Conservation (phyloP, 1,140 invertebrate species). For the Lycorma delicatula region DNA sequence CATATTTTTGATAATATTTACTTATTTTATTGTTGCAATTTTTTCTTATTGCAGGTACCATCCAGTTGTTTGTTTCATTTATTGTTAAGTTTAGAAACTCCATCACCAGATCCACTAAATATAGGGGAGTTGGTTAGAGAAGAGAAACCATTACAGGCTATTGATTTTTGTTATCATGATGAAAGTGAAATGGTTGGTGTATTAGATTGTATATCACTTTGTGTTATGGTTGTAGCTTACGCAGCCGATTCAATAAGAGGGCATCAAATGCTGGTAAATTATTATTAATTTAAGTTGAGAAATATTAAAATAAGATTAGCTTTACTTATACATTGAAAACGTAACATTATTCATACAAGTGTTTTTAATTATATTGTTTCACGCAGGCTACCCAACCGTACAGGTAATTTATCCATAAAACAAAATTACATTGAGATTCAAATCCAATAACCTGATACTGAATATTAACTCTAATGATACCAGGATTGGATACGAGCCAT, state of each 20-base stretch:
- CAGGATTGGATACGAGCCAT: too few relatives aligned
- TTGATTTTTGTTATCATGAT: constrained; percentile 96
- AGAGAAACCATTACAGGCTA: constrained; percentile 90
- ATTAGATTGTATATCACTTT: constrained; percentile 86
- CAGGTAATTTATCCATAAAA: too few relatives aligned
- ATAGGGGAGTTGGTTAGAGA: constrained; percentile 93
- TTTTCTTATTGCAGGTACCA: constrained; percentile 58
- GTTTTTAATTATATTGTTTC: too few relatives aligned
- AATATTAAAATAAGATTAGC: too few relatives aligned
- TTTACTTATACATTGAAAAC: too few relatives aligned
- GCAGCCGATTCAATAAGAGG: constrained; percentile 90
- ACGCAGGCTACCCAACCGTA: too few relatives aligned
- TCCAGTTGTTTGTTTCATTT: constrained; percentile 84
- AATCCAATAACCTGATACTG: too few relatives aligned
- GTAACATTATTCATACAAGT: too few relatives aligned
- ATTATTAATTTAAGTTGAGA: not conserved
- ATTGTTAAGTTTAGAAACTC: constrained; percentile 83
- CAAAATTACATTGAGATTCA: too few relatives aligned
- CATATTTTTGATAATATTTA: too few relatives aligned
- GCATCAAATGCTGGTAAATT: constrained; percentile 90
- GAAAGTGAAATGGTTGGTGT: constrained; percentile 92
- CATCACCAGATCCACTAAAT: constrained; percentile 87
- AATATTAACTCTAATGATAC: too few relatives aligned
- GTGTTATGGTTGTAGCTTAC: constrained; percentile 96
- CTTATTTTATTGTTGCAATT: too few relatives aligned